A percentile compares a stretch with the other conserved stretches of the same genome.
phyloP scores from a whole-genome alignment of 1,140 invertebrate species.

The Ostrea edulis region DNA sequence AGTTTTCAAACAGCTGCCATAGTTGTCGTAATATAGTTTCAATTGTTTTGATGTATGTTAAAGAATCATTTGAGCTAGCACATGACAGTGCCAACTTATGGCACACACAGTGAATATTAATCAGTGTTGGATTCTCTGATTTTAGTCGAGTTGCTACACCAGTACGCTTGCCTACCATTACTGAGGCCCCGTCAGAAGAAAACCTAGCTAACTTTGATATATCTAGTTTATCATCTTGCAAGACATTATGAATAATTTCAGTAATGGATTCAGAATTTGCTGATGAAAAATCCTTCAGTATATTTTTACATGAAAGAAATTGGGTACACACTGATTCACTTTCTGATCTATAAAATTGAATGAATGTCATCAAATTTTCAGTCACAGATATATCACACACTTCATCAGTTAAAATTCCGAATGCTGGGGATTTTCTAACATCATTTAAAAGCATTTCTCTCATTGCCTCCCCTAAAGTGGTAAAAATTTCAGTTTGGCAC shows the following conservation, averaged over 20 bases:
- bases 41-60: constrained; percentile 49
- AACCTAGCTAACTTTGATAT: constrained; percentile 8
- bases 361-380: constrained; percentile 49
- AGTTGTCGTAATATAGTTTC: constrained; percentile 50
- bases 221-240: constrained; percentile 4
- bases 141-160: constrained; percentile 43
- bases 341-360: constrained; percentile 39
- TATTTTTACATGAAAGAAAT: constrained; percentile 47
- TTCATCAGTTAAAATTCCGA: constrained; percentile 48
- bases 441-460: constrained; percentile 7
- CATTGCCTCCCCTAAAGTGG: constrained; percentile 39
- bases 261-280: constrained; percentile 46
- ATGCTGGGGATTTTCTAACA: constrained; percentile 31
- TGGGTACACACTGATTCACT: constrained; percentile 4
- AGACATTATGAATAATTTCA: background rate
- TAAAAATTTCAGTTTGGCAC: constrained; percentile 41
- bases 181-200: constrained; percentile 37
- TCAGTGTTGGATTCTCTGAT: background rate
- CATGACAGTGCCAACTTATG: constrained; percentile 58
- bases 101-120: constrained; percentile 53
- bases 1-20: constrained; percentile 57
- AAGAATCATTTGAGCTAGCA: constrained; percentile 44
- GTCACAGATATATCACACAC: constrained; percentile 43
- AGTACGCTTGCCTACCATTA: constrained; percentile 40
- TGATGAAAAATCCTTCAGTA: constrained; percentile 4